These are phyloP conservation scores for Nesogale talazaci DNA, from an alignment of 2,113 vertebrate genomes.

Conservation along the genomic window DNA sequence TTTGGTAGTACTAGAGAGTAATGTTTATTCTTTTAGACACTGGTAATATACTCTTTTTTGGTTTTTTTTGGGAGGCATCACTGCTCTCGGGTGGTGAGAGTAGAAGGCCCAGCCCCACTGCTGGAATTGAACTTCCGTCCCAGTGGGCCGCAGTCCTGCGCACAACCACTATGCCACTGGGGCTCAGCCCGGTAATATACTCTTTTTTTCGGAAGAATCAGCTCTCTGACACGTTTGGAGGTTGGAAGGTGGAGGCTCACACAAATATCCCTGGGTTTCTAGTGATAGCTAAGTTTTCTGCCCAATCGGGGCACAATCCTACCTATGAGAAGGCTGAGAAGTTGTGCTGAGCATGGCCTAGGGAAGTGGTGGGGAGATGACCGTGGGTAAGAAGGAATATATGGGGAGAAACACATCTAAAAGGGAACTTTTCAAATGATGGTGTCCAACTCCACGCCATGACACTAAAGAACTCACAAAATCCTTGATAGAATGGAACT, in stretches of 20 bases:
- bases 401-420: background rate
- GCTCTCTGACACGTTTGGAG: background rate
- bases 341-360: background rate
- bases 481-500: background rate
- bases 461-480: constrained; percentile 14
- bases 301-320: background rate
- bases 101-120: too few species aligned
- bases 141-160: too few species aligned
- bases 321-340: background rate
- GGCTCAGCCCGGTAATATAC: constrained; percentile 20
- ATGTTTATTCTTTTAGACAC: background rate
- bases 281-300: constrained; percentile 6
- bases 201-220: constrained; percentile 44
- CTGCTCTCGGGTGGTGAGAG: too few species aligned
- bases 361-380: background rate
- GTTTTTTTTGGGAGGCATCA: constrained; percentile 39
- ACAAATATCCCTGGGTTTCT: background rate
- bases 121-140: too few species aligned
- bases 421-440: constrained; percentile 4
- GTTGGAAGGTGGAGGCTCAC: background rate
- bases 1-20: background rate
- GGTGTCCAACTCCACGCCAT: background rate
- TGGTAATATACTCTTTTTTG: constrained; percentile 12
- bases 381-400: background rate
- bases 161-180: too few species aligned